Percentiles rank a stretch among this genome's conserved stretches.
Evolutionary conservation across 2,113 vertebrate species (phyloP).

Genomic region (Vidua macroura): DNA sequence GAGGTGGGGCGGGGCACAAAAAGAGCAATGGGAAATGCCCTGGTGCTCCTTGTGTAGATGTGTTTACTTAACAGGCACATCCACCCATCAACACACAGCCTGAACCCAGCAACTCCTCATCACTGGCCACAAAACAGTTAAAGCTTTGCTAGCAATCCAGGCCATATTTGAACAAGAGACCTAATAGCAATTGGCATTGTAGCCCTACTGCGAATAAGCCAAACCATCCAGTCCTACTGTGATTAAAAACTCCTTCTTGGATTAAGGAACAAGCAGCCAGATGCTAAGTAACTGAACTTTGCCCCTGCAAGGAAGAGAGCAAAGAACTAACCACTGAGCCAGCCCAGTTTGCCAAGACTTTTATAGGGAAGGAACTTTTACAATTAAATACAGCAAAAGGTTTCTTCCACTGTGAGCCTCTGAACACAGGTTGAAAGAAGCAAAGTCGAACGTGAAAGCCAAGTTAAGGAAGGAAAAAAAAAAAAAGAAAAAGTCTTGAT

Average conservation of each 20-base stretch:
- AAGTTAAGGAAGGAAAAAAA: neutral
- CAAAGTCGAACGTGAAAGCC: constrained; percentile 20
- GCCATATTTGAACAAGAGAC: constrained; percentile 9
- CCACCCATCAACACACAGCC: neutral
- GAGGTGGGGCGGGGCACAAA: neutral
- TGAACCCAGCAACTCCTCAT: neutral
- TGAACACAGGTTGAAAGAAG: constrained; percentile 56
- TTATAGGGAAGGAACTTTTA: constrained; percentile 63
- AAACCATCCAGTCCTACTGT: constrained; percentile 38
- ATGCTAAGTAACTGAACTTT: constrained; percentile 50
- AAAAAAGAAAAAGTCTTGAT: constrained; percentile 43
- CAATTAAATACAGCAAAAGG: constrained; percentile 62
- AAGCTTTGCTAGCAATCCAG: neutral
- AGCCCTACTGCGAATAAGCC: constrained; percentile 41
- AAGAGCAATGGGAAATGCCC: neutral
- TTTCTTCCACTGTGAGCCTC: constrained; percentile 57
- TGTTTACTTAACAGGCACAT: neutral
- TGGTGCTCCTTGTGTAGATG: neutral
- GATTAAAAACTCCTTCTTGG: constrained; percentile 62
- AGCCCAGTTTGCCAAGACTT: constrained; percentile 61
- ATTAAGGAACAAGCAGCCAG: constrained; percentile 31
- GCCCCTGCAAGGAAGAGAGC: constrained; percentile 50
- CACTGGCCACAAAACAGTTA: constrained; percentile 7
- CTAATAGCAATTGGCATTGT: constrained; percentile 36
- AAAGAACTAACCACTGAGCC: constrained; percentile 56